A percentile compares a stretch with the other conserved stretches of the same genome.
Conservation (phyloP, 1,140 invertebrate species). For the Oreohelix idahoensis region DNA sequence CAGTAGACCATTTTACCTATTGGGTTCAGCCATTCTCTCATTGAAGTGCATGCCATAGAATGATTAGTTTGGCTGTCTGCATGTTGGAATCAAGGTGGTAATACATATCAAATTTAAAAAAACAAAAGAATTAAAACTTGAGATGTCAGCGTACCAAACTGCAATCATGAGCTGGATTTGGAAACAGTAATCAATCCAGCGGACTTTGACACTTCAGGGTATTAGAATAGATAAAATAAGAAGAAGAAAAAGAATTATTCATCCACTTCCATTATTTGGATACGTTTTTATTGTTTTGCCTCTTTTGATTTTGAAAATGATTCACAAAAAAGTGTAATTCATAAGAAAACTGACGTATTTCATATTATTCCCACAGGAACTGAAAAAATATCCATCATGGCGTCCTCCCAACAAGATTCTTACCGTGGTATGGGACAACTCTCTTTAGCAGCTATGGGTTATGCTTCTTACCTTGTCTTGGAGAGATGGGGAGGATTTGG, state of each 20-base stretch:
- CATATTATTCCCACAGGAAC: constrained; percentile 60
- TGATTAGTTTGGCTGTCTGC: too few relatives aligned
- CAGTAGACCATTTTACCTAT: too few relatives aligned
- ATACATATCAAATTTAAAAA: too few relatives aligned
- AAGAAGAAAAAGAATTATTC: background rate
- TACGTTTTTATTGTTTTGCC: background rate
- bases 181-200: background rate
- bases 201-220: background rate
- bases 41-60: too few relatives aligned
- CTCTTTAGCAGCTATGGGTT: constrained; percentile 88
- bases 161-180: too few relatives aligned
- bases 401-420: constrained; percentile 87
- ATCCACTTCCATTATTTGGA: background rate
- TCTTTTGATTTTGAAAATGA: background rate
- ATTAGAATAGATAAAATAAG: background rate
- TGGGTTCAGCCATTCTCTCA: too few relatives aligned
- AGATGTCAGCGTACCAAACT: too few relatives aligned
- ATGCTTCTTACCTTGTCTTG: constrained; percentile 88
- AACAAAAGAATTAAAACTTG: too few relatives aligned
- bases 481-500: constrained; percentile 83
- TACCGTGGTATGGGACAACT: constrained; percentile 85
- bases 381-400: constrained; percentile 85
- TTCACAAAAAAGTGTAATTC: background rate
- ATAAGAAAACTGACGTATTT: background rate
- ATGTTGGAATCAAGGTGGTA: too few relatives aligned